Conservation (phyloP, 2,888 invertebrate genomes). For the Drosophila fungiperda region DNA sequence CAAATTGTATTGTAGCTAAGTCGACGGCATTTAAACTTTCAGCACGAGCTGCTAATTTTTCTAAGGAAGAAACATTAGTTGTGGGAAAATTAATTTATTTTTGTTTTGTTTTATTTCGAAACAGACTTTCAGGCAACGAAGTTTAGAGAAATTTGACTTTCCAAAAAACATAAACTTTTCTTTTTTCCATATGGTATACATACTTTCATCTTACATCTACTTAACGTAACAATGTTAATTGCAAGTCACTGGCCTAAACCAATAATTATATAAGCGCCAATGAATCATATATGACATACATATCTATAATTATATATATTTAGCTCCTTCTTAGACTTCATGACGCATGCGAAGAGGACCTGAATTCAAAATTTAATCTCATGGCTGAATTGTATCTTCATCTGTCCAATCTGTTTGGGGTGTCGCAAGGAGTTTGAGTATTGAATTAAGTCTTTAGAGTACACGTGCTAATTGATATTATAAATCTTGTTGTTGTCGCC, state of each 20-base stretch:
- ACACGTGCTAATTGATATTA: conserved; percentile 59
- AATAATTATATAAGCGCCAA: neutral
- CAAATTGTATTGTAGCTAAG: neutral
- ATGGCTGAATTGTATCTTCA: neutral
- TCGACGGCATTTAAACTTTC: neutral
- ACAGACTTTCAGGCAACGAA: neutral
- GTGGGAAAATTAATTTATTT: neutral
- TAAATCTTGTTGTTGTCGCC: conserved; percentile 31
- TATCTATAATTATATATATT: conserved; percentile 11
- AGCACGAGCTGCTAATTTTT: neutral
- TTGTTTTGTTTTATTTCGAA: neutral
- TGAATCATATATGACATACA: conserved; percentile 34
- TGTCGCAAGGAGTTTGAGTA: conserved; percentile 34
- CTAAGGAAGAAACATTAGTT: neutral
- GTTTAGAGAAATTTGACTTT: conserved; percentile 11
- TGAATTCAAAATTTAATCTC: neutral
- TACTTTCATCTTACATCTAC: conserved; percentile 24
- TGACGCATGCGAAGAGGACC: conserved; percentile 18
- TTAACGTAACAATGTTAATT: conserved; percentile 42
- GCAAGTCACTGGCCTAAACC: conserved; percentile 4
- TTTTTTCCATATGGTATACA: neutral
- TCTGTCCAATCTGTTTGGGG: neutral
- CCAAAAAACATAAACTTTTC: neutral
- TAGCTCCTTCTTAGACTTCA: conserved; percentile 20
- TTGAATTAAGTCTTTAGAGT: conserved; percentile 60